phyloP scores from a whole-genome alignment of 2,797 vertebrate species.

The Bufotes viridis region DNA sequence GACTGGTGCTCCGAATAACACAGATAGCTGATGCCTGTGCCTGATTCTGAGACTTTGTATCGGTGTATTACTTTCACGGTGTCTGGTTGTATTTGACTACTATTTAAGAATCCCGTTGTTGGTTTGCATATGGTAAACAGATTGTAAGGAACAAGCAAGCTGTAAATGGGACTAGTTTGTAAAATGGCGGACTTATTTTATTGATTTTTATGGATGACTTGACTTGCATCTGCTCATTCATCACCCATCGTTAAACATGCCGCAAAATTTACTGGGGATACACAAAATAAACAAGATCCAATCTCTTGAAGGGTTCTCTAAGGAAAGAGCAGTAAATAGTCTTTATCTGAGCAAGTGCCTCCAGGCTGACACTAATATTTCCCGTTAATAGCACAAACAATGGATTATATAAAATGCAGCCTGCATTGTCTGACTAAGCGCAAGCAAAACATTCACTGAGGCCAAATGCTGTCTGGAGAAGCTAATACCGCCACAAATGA shows the following conservation, averaged over 20 bases:
- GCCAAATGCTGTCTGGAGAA: neutral
- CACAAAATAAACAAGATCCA: conserved; percentile 19
- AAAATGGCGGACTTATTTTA: conserved; percentile 10
- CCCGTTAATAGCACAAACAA: conserved; percentile 48
- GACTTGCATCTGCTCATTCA: neutral
- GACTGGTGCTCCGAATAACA: no score
- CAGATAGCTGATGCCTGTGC: no score
- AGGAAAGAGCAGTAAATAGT: conserved; percentile 44
- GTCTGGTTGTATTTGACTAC: neutral
- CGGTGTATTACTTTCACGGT: neutral
- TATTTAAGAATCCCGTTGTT: neutral
- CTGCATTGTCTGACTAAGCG: neutral
- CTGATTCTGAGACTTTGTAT: neutral
- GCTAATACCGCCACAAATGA: neutral
- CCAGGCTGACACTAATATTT: conserved; percentile 46
- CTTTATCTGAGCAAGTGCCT: conserved; percentile 34
- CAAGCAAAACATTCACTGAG: neutral
- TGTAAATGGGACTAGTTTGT: neutral
- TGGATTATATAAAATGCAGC: conserved; percentile 36
- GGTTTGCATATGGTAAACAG: neutral
- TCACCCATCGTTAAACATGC: neutral
- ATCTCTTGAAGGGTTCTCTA: conserved; percentile 37
- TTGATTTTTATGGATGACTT: conserved; percentile 33
- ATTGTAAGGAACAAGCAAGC: neutral
- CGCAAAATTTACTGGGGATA: neutral